Base-by-base conservation (phyloP, 2,113 vertebrate genomes). In the Eurystomus gularis region DNA sequence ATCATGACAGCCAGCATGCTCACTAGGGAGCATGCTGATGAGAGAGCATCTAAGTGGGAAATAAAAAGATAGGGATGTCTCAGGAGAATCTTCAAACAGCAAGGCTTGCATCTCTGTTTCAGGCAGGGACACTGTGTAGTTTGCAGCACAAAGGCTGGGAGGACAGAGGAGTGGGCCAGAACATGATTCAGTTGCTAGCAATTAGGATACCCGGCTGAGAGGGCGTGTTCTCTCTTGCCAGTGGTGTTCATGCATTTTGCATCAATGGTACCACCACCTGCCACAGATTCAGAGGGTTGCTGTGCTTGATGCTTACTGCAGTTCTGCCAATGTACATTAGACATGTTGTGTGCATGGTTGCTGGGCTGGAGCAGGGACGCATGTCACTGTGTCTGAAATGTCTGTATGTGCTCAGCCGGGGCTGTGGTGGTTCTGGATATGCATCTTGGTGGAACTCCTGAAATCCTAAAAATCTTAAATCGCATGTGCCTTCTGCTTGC, bases 241-340 rank as follows among this genome's bases (percentile, higher is more conserved):
- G 40, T 0, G 1, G 24, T 17, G 33, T 73, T 82, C 49, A 18
- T 76, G 39, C 29, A 28, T 82, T 79, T 78, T 89, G 77, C 80
- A 61, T 82, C 77, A 51, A 21, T 0, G 10, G 6, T 48, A 11
- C 33, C 11, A 92, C 26, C 35, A 9, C 9, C 33, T 78, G 84
- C 60, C 8, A 1, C 0, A 6, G 42, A 68, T 86, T 71, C 0
- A 0, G 39, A 37, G 16, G 21, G 18, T 14, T 88, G 68, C 69
- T 55, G 8, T 40, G 76, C 68, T 39, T 39, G 51, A 10, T 64
- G 76, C 73, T 88, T 37, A 5, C 20, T 55, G 3, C 48, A 26
- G n/a, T 42, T 68, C 39, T 54, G 79, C 40, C 44, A 10, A 0
- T 0, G 7, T 11, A 3, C 7, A 1, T 66, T 12, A 8, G 21